phyloP scores from a whole-genome alignment of 2,888 invertebrate genomes.

The Leptinotarsa juncta region DNA sequence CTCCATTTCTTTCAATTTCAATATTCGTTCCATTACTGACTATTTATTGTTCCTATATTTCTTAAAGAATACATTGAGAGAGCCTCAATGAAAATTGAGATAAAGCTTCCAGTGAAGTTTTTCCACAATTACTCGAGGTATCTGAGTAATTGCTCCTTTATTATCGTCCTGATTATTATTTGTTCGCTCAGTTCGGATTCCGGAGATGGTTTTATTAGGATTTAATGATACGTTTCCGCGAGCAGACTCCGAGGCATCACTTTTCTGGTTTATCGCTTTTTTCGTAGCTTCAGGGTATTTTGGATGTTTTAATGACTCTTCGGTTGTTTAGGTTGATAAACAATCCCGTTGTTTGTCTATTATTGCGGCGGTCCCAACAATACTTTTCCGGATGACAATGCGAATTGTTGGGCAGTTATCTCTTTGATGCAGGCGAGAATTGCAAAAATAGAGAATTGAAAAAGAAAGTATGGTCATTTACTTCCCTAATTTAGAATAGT shows the following conservation, averaged over 20 bases:
- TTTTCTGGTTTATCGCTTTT: slow-evolving; percentile 18
- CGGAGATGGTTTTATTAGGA: slow-evolving; percentile 43
- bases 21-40: no score
- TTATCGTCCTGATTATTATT: slow-evolving; percentile 51
- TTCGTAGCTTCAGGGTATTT: slow-evolving; percentile 13
- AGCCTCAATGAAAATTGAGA: slow-evolving; percentile 25
- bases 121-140: slow-evolving; percentile 47
- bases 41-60: background rate
- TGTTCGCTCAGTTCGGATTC: slow-evolving; percentile 43
- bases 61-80: slow-evolving; percentile 18
- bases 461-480: no score
- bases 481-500: no score
- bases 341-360: background rate
- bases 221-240: slow-evolving; percentile 44
- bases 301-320: slow-evolving; percentile 19
- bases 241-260: slow-evolving; percentile 26
- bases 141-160: slow-evolving; percentile 50
- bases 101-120: slow-evolving; percentile 33
- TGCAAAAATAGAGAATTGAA: no score
- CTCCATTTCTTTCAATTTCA: no score
- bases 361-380: background rate
- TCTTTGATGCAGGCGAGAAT: no score
- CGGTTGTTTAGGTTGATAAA: slow-evolving; percentile 10
- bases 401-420: background rate
- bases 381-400: background rate